Evolutionary conservation across 2,888 invertebrate genomes (phyloP).

Genomic region (Lacanobia oleracea): DNA sequence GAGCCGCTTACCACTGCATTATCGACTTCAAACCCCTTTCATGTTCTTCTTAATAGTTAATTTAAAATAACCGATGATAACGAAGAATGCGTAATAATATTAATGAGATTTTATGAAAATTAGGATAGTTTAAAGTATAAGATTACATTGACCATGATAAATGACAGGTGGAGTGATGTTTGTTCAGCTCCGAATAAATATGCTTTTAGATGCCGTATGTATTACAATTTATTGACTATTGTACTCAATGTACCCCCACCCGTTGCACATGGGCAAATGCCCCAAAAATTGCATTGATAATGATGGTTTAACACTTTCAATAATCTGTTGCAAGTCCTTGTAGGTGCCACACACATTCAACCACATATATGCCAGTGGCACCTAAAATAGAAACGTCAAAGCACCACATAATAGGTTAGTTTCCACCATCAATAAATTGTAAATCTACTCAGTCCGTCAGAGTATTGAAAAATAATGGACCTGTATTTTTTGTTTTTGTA

Average conservation of each 20-base stretch:
- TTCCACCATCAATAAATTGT: too few relatives aligned
- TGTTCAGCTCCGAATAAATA: slow-evolving; percentile 10
- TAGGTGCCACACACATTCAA: too few relatives aligned
- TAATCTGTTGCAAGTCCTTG: too few relatives aligned
- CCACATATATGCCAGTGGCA: too few relatives aligned
- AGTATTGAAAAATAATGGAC: too few relatives aligned
- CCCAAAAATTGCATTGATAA: slow-evolving; percentile 9
- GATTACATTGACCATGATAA: background rate
- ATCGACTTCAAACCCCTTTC: background rate
- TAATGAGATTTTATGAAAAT: slow-evolving; percentile 16
- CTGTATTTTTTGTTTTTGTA: too few relatives aligned
- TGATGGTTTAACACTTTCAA: background rate
- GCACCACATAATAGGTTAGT: too few relatives aligned
- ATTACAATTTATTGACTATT: background rate
- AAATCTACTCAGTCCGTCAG: too few relatives aligned
- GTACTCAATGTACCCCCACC: slow-evolving; percentile 20
- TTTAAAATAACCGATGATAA: background rate
- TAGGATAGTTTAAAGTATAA: background rate
- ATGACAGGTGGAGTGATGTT: slow-evolving; percentile 10
- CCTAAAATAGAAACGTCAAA: too few relatives aligned
- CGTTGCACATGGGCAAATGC: background rate
- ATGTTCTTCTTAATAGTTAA: background rate
- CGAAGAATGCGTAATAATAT: background rate
- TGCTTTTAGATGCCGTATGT: background rate
- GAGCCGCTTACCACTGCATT: background rate